Evolutionary conservation across 2,888 invertebrate species (phyloP).

Genomic region (Eupeodes latifasciatus): DNA sequence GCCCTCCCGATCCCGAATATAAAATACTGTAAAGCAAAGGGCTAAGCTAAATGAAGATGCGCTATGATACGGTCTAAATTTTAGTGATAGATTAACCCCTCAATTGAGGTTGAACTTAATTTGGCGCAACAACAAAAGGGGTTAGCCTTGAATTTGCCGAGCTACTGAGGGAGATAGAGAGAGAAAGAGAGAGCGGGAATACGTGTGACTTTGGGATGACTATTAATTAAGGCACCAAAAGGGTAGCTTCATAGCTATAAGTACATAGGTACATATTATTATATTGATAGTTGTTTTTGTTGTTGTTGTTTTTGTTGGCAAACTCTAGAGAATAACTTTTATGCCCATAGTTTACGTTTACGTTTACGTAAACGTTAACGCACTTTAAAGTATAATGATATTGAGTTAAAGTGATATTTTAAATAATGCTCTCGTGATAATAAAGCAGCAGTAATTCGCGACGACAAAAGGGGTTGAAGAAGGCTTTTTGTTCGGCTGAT

Average conservation of each 20-base stretch:
- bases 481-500: constrained; percentile 62
- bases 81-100: constrained; percentile 83
- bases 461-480: constrained; percentile 74
- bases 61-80: constrained; percentile 75
- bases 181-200: constrained; percentile 36
- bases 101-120: constrained; percentile 84
- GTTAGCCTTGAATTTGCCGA: constrained; percentile 59
- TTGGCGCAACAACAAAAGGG: constrained; percentile 81
- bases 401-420: constrained; percentile 59
- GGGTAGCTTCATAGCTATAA: constrained; percentile 19
- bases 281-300: constrained; percentile 41
- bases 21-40: constrained; percentile 11
- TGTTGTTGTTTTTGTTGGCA: constrained; percentile 41
- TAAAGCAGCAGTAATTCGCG: constrained; percentile 76
- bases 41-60: constrained; percentile 61
- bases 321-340: constrained; percentile 24
- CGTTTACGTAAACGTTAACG: constrained; percentile 59
- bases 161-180: constrained; percentile 1
- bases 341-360: constrained; percentile 54
- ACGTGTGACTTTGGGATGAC: constrained; percentile 63
- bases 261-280: constrained; percentile 57
- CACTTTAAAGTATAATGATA: constrained; percentile 68
- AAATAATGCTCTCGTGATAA: constrained; percentile 67
- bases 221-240: constrained; percentile 67
- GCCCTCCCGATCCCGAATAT: constrained; percentile 2